These are phyloP conservation scores for Nerophis ophidion DNA, from an alignment of 2,113 vertebrate species.

Conservation along the genomic window DNA sequence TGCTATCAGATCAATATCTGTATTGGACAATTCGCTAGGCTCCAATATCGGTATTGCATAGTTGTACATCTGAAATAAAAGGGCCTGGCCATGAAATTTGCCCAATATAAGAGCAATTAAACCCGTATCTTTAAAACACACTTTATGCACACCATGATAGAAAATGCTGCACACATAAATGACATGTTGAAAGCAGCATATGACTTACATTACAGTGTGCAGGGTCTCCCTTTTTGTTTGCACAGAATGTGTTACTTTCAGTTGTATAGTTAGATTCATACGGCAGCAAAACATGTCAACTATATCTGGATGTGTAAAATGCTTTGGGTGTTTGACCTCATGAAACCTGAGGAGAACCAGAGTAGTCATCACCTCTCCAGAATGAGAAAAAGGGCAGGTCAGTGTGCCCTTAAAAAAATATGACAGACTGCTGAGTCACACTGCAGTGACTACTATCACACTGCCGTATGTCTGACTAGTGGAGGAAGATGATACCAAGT, in stretches of 20 bases:
- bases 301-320: conserved; percentile 6
- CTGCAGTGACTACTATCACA: conserved; percentile 47
- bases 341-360: conserved; percentile 11
- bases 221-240: background rate
- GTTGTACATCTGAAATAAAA: too few species aligned
- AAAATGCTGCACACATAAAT: too few species aligned
- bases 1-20: too few species aligned
- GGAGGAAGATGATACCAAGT: conserved; percentile 2
- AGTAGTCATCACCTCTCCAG: conserved; percentile 32
- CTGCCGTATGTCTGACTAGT: conserved; percentile 26
- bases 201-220: too few species aligned
- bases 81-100: too few species aligned
- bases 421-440: conserved; percentile 56
- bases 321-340: conserved; percentile 10
- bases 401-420: conserved; percentile 41
- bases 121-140: too few species aligned
- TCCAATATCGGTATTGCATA: too few species aligned
- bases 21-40: too few species aligned
- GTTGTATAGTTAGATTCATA: conserved; percentile 6
- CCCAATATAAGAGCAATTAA: too few species aligned
- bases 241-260: background rate
- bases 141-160: too few species aligned
- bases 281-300: background rate
- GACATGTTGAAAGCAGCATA: too few species aligned
- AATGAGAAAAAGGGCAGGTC: conserved; percentile 19